Evolutionary conservation across 2,888 invertebrate genomes (phyloP).

Genomic region (Sphecodes monilicornis): DNA sequence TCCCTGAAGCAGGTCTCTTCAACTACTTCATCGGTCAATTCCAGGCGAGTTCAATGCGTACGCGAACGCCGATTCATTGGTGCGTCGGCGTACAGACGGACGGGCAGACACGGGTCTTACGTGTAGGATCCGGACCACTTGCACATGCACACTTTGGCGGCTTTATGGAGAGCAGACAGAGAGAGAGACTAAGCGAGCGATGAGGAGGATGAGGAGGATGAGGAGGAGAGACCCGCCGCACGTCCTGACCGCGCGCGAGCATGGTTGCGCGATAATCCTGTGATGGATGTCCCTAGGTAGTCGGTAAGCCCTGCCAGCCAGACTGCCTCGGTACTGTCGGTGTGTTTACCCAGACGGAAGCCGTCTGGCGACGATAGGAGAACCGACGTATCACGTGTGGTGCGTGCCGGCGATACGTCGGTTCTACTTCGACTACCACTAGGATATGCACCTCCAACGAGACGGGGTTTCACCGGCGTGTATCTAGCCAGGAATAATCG

Average conservation of each 20-base stretch:
- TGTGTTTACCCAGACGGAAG: slow-evolving; percentile 83
- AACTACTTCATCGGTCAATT: slow-evolving; percentile 48
- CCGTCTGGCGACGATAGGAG: slow-evolving; percentile 79
- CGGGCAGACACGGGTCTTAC: slow-evolving; percentile 43
- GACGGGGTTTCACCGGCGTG: slow-evolving; percentile 50
- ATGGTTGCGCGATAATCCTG: slow-evolving; percentile 78
- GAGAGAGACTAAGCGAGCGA: neutral
- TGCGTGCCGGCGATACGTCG: slow-evolving; percentile 56
- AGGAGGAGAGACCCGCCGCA: slow-evolving; percentile 20
- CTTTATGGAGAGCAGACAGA: slow-evolving; percentile 11
- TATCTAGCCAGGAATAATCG: slow-evolving; percentile 55
- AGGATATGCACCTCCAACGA: slow-evolving; percentile 56
- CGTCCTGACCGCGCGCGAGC: slow-evolving; percentile 63
- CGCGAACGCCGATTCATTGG: slow-evolving; percentile 42
- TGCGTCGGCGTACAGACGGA: slow-evolving; percentile 28
- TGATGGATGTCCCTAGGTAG: slow-evolving; percentile 81
- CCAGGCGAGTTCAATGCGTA: slow-evolving; percentile 39
- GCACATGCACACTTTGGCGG: slow-evolving; percentile 51
- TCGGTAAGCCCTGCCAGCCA: slow-evolving; percentile 68
- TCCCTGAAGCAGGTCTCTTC: slow-evolving; percentile 27
- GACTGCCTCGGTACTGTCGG: slow-evolving; percentile 59
- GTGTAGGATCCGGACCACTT: slow-evolving; percentile 27
- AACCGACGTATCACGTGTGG: slow-evolving; percentile 61
- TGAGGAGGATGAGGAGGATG: neutral
- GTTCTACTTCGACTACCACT: slow-evolving; percentile 57